Conservation (phyloP, 2,797 vertebrate genomes). For the Yasuhikotakia modesta region DNA sequence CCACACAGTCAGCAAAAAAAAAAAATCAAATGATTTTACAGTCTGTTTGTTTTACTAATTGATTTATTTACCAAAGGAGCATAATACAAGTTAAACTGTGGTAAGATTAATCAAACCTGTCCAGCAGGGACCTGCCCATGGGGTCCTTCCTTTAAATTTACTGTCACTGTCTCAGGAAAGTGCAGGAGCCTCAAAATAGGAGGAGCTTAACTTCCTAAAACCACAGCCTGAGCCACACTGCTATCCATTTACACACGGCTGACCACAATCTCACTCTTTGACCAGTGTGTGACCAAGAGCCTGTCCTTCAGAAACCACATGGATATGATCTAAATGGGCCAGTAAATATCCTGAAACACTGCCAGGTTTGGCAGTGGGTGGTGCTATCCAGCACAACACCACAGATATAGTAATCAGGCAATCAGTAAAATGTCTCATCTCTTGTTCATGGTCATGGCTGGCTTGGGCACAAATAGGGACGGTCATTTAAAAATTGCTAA, state of each 20-base stretch:
- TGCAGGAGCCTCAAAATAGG: slow-evolving; percentile 2
- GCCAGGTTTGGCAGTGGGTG: background rate
- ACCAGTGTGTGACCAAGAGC: slow-evolving; percentile 35
- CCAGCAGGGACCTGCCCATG: too few species aligned
- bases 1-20: slow-evolving; percentile 7
- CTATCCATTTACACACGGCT: slow-evolving; percentile 31
- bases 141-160: background rate
- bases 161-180: background rate
- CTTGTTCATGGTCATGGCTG: background rate
- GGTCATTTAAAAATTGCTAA: too few species aligned
- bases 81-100: background rate
- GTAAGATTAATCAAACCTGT: background rate
- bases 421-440: background rate
- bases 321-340: slow-evolving; percentile 22
- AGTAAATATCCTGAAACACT: too few species aligned
- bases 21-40: background rate
- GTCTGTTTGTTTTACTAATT: background rate
- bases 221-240: slow-evolving; percentile 27
- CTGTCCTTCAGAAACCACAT: slow-evolving; percentile 40
- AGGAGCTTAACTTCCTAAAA: slow-evolving; percentile 4
- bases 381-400: background rate
- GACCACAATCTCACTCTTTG: slow-evolving; percentile 4
- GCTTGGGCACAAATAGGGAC: background rate
- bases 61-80: background rate
- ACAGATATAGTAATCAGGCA: background rate